phyloP scores from a whole-genome alignment of 2,888 invertebrate species.

The Andrena praecox region DNA sequence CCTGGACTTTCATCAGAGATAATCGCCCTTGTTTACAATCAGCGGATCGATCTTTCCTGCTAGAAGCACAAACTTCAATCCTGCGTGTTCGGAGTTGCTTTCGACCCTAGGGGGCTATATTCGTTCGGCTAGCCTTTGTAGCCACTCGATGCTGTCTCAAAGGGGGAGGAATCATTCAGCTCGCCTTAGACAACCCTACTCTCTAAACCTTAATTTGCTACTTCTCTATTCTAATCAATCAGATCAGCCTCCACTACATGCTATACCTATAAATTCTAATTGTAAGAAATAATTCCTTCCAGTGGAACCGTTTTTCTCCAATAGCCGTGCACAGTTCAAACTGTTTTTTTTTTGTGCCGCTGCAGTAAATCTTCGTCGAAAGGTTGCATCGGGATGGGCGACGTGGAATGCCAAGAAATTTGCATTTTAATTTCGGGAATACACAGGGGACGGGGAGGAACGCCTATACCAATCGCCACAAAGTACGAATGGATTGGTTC shows the following conservation, averaged over 20 bases:
- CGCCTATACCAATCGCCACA: background rate
- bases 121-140: background rate
- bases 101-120: background rate
- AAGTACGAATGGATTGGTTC: conserved; percentile 56
- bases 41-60: background rate
- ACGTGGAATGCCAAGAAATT: conserved; percentile 5
- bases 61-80: background rate
- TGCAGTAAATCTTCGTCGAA: background rate
- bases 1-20: conserved; percentile 16
- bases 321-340: too few species aligned
- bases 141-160: background rate
- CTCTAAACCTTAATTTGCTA: too few species aligned
- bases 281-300: too few species aligned
- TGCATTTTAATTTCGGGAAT: conserved; percentile 53
- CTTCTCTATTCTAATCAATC: too few species aligned
- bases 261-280: too few species aligned
- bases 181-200: too few species aligned
- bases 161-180: background rate
- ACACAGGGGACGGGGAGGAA: conserved; percentile 10
- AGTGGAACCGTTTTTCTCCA: too few species aligned
- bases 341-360: too few species aligned
- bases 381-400: background rate
- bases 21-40: background rate
- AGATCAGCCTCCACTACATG: too few species aligned
- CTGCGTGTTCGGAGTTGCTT: background rate